These are phyloP conservation scores for Castor canadensis DNA, from an alignment of 2,113 vertebrate genomes.

Conservation along the genomic window DNA sequence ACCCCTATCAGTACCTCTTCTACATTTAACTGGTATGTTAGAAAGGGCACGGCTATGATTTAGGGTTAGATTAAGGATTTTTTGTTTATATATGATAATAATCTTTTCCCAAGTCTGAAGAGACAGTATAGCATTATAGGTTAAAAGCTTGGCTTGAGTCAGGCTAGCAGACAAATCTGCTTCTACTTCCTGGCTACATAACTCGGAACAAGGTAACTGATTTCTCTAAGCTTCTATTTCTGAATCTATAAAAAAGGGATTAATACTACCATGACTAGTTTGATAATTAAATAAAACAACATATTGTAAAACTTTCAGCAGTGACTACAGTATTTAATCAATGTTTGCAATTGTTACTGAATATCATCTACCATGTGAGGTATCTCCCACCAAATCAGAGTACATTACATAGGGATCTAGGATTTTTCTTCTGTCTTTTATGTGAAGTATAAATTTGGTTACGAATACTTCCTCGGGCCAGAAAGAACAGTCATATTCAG, in stretches of 20 bases:
- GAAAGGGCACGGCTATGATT: not conserved
- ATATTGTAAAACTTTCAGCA: not conserved
- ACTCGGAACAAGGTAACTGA: not conserved
- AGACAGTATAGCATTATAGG: not conserved
- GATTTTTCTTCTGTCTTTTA: not conserved
- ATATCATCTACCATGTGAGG: not conserved
- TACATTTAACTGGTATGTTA: not conserved
- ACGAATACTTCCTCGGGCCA: not conserved
- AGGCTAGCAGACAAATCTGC: not conserved
- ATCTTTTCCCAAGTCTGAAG: not conserved
- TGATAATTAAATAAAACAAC: not conserved
- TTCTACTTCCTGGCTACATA: not conserved
- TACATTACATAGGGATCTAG: not conserved
- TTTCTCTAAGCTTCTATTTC: not conserved
- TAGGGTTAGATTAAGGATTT: not conserved
- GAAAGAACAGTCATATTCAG: not conserved
- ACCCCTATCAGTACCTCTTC: not conserved
- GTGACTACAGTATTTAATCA: too few relatives aligned
- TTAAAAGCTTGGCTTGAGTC: not conserved
- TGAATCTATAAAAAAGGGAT: not conserved
- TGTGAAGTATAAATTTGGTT: not conserved
- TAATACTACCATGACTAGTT: not conserved
- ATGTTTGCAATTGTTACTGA: not conserved
- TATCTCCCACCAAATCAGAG: not conserved
- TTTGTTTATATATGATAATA: not conserved